Conservation (phyloP, 2,888 invertebrate genomes). For the Nycteola revayana region DNA sequence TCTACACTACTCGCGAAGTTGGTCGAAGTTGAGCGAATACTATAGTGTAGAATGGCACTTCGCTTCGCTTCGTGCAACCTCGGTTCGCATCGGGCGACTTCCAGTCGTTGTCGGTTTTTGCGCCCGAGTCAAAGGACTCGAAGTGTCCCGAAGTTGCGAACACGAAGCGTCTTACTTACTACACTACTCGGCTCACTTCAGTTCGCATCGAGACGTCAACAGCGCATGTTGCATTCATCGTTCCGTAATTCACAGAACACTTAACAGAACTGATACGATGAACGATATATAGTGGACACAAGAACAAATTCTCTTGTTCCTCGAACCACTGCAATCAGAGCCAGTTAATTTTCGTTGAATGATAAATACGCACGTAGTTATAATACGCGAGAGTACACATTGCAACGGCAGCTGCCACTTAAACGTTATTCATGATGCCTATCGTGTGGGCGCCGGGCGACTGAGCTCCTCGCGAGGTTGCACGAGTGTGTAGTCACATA, state of each 20-base stretch:
- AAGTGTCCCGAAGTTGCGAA: neutral
- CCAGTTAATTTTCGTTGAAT: neutral
- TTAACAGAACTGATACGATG: neutral
- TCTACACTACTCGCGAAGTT: neutral
- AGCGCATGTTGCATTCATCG: neutral
- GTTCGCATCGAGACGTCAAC: neutral
- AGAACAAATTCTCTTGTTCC: neutral
- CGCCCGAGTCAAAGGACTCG: neutral
- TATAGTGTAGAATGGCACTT: neutral
- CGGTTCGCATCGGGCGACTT: conserved; percentile 1
- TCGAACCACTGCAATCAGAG: neutral
- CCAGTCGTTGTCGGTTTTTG: conserved; percentile 2
- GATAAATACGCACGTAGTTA: neutral
- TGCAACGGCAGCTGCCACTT: conserved; percentile 1
- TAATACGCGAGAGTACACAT: conserved; percentile 1
- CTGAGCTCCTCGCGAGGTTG: conserved; percentile 2
- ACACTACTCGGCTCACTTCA: neutral
- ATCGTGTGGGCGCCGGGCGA: neutral
- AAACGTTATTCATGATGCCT: neutral
- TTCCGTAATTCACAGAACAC: neutral
- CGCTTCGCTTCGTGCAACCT: neutral
- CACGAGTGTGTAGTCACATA: conserved; percentile 1
- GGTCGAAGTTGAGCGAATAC: neutral
- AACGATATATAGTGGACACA: too few relatives aligned
- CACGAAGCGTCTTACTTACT: neutral